A percentile compares a stretch with the other conserved stretches of the same genome.
These are phyloP conservation scores for Aegithalos caudatus DNA, from an alignment of 2,113 vertebrate genomes.

Conservation along the genomic window DNA sequence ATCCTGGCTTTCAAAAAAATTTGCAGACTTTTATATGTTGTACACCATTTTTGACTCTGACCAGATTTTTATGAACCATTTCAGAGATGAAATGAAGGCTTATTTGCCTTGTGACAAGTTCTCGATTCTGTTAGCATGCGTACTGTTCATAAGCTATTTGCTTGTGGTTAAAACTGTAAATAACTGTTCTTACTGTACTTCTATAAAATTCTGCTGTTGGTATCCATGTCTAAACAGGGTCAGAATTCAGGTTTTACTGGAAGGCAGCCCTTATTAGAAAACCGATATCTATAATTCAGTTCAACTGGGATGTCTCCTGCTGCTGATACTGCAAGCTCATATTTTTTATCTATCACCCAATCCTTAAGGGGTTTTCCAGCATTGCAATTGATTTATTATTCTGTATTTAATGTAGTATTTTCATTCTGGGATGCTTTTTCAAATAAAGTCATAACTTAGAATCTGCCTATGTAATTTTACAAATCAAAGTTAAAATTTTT, in stretches of 20 bases:
- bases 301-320: not conserved
- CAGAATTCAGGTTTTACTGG: not conserved
- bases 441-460: not conserved
- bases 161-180: not conserved
- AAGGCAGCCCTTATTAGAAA: not conserved
- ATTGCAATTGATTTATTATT: not conserved
- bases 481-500: not conserved
- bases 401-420: not conserved
- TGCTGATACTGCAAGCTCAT: not conserved
- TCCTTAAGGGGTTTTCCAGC: not conserved
- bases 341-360: not conserved
- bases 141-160: not conserved
- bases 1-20: not conserved
- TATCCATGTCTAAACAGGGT: not conserved
- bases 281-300: not conserved
- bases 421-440: not conserved
- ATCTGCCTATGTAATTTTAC: not conserved
- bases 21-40: not conserved
- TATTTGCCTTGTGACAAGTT: not conserved
- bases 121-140: not conserved
- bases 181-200: not conserved
- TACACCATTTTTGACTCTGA: not conserved
- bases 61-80: not conserved
- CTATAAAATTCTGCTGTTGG: not conserved
- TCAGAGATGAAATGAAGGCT: not conserved